Evolutionary conservation across 2,113 vertebrate species (phyloP).

Genomic region (Hippolais icterina): DNA sequence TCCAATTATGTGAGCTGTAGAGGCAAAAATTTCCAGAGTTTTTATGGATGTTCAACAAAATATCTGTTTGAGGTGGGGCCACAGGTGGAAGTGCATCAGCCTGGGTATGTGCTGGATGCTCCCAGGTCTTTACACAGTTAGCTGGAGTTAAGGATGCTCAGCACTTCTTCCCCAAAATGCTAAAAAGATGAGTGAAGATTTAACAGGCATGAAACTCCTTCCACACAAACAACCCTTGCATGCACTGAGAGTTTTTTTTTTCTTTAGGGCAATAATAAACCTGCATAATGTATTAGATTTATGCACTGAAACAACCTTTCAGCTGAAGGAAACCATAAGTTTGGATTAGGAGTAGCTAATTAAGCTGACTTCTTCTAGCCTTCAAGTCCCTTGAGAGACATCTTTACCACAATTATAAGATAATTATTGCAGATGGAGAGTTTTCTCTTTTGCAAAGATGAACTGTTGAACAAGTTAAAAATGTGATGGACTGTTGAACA

Average conservation of each 20-base stretch:
- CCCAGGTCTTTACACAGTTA: not conserved
- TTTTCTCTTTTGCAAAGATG: not conserved
- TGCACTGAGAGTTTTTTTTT: not conserved
- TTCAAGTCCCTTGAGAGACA: not conserved
- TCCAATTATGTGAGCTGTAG: not conserved
- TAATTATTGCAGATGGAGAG: not conserved
- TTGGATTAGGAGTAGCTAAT: slow-evolving; percentile 45
- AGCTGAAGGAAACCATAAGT: slow-evolving; percentile 12
- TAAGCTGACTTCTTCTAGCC: not conserved
- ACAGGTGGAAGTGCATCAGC: not conserved
- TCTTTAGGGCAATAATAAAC: not conserved
- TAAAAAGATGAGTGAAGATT: not conserved
- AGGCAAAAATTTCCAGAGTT: not conserved
- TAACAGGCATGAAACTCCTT: not conserved
- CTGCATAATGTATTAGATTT: slow-evolving; percentile 32
- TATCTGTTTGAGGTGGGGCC: not conserved
- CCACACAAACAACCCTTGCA: not conserved
- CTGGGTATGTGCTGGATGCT: not conserved
- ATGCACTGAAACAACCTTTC: slow-evolving; percentile 33
- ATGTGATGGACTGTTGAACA: not conserved
- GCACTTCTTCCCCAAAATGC: not conserved
- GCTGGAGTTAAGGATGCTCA: not conserved
- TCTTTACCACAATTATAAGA: not conserved
- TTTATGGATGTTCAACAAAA: not conserved
- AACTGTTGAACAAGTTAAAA: not conserved